These are phyloP conservation scores for Alviniconcha marisindica DNA, from an alignment of 1,140 invertebrate genomes.

Conservation along the genomic window DNA sequence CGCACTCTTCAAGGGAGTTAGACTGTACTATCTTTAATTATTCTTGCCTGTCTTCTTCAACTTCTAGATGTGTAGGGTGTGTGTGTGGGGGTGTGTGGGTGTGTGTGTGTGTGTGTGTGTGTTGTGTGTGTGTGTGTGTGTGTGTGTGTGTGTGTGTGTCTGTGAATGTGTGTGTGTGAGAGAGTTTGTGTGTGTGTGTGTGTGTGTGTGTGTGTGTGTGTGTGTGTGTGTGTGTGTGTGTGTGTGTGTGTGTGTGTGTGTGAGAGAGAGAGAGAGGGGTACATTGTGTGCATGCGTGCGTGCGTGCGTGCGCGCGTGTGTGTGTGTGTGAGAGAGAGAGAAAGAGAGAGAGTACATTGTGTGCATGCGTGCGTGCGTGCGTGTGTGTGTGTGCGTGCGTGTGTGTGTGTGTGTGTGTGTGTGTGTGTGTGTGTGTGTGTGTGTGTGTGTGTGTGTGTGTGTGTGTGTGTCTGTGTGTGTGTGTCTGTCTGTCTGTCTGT, in stretches of 20 bases:
- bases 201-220: background rate
- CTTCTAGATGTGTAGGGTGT: no score
- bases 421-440: background rate
- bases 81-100: background rate
- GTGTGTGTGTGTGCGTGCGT: background rate
- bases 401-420: background rate
- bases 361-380: conserved; percentile 12
- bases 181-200: background rate
- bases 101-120: background rate
- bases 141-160: background rate
- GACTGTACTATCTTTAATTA: no score
- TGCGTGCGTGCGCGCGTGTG: background rate
- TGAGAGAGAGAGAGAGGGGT: background rate
- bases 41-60: no score
- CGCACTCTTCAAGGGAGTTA: no score
- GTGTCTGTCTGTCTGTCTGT: background rate
- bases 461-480: conserved; percentile 1
- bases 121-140: background rate
- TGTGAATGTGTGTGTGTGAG: background rate
- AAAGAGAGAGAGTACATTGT: background rate
- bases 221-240: conserved; percentile 2
- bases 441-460: background rate
- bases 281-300: conserved; percentile 2
- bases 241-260: conserved; percentile 13
- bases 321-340: background rate